phyloP scores from a whole-genome alignment of 92 coral and sea anemone genomes.

The Phenganax marumi region DNA sequence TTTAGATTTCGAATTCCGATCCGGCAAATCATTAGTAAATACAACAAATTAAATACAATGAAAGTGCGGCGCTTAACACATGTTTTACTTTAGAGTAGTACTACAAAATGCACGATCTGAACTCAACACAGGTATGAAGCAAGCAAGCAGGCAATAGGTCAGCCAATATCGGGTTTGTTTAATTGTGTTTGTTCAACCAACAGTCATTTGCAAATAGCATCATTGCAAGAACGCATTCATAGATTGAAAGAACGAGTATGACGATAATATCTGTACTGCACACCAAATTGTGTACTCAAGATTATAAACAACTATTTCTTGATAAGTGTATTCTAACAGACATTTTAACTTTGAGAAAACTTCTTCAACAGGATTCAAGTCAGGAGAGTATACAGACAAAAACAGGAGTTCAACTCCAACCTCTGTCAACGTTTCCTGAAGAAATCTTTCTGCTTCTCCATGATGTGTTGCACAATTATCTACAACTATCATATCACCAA shows the following conservation, averaged over 20 bases:
- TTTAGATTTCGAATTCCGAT: too few relatives aligned
- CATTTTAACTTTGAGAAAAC: constrained; percentile 63
- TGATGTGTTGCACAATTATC: constrained; percentile 62
- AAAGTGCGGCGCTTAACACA: too few relatives aligned
- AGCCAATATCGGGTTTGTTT: neutral
- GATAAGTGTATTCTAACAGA: constrained; percentile 45
- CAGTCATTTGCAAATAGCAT: too few relatives aligned
- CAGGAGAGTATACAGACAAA: constrained; percentile 58
- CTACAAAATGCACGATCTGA: too few relatives aligned
- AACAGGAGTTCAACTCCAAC: constrained; percentile 58
- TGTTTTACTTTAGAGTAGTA: too few relatives aligned
- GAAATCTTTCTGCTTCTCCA: constrained; percentile 61
- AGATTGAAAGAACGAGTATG: constrained; percentile 35
- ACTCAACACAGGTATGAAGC: too few relatives aligned
- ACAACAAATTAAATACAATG: too few relatives aligned
- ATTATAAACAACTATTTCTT: constrained; percentile 48
- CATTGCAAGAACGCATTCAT: neutral
- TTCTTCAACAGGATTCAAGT: constrained; percentile 54
- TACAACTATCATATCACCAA: constrained; percentile 53
- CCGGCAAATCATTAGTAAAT: too few relatives aligned
- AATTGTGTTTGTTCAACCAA: neutral
- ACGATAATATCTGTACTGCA: constrained; percentile 48
- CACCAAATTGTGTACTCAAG: constrained; percentile 44
- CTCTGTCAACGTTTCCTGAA: constrained; percentile 52
- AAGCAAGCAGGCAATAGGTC: too few relatives aligned